phyloP scores from a whole-genome alignment of 2,113 vertebrate genomes.

The Vulpes ferrilata region DNA sequence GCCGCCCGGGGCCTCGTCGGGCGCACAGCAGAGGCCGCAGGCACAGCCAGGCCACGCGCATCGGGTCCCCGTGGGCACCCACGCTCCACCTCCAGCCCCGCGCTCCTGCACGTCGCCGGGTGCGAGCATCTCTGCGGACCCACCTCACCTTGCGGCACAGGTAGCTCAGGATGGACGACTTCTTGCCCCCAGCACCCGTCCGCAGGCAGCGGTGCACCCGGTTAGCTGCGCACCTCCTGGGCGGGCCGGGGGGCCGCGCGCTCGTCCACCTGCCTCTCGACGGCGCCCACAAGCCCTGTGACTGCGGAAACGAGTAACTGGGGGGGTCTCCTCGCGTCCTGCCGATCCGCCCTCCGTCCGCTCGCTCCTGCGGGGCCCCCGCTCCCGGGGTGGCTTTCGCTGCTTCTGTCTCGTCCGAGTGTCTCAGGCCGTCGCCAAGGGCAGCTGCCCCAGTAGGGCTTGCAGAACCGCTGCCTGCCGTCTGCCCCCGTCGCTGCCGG shows the following conservation, averaged over 20 bases:
- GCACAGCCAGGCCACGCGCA: too few species aligned
- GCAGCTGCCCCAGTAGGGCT: too few species aligned
- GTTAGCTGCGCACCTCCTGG: rapidly evolving
- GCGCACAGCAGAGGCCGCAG: rapidly evolving
- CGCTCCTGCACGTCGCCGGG: too few species aligned
- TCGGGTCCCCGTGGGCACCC: rapidly evolving
- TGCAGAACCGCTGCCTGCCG: rapidly evolving
- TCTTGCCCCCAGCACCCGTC: neutral
- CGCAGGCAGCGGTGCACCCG: too few species aligned
- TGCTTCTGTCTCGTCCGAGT: too few species aligned
- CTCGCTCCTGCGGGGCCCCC: neutral
- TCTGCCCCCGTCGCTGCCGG: too few species aligned
- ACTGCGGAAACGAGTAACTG: neutral
- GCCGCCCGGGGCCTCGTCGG: too few species aligned
- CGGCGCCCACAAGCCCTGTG: neutral
- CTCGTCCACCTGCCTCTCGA: neutral
- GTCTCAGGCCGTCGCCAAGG: too few species aligned
- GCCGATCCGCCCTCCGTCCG: rapidly evolving
- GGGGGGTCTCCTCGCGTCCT: neutral
- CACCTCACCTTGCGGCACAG: neutral
- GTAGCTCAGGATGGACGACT: neutral
- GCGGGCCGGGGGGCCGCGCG: rapidly evolving
- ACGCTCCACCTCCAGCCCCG: rapidly evolving
- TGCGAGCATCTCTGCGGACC: too few species aligned
- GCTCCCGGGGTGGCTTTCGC: neutral